These are phyloP conservation scores for Solea solea DNA, from an alignment of 2,113 vertebrate genomes.

Conservation along the genomic window DNA sequence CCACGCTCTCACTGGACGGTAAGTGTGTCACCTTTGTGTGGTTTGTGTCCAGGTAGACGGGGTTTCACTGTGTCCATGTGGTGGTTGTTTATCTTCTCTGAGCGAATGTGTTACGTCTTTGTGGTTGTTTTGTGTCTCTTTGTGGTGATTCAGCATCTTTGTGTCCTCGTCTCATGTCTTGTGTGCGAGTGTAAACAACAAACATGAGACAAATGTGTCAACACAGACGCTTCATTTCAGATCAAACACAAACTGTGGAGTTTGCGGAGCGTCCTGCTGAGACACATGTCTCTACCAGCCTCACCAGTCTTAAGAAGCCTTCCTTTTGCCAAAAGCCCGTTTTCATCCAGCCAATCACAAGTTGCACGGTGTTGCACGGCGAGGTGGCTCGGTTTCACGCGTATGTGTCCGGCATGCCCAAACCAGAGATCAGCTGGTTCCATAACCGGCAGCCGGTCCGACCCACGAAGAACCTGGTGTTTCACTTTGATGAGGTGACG, in stretches of 20 bases:
- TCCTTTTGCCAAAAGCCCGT: constrained; percentile 86
- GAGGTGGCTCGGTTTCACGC: constrained; percentile 92
- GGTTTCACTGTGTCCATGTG: not conserved
- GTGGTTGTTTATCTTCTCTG: too few relatives aligned
- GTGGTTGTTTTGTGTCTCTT: not conserved
- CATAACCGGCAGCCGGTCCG: constrained; percentile 86
- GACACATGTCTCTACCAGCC: constrained; percentile 80
- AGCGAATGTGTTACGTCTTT: not conserved
- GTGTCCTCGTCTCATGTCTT: too few relatives aligned
- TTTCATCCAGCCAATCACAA: constrained; percentile 91
- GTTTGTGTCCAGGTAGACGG: not conserved
- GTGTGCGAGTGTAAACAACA: not conserved
- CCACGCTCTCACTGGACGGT: constrained; percentile 90
- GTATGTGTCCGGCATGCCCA: constrained; percentile 85
- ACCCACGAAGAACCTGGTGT: constrained; percentile 89
- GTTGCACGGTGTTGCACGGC: constrained; percentile 86
- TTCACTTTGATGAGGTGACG: constrained; percentile 91
- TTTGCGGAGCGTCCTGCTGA: constrained; percentile 82
- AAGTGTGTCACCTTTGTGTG: constrained; percentile 34
- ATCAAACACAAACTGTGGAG: constrained; percentile 83
- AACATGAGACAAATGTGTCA: constrained; percentile 1
- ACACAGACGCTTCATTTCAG: constrained; percentile 90
- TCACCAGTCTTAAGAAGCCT: constrained; percentile 82
- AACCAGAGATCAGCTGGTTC: constrained; percentile 91
- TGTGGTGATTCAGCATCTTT: not conserved